Evolutionary conservation across 1,140 invertebrate genomes (phyloP), one percentile per base, ranked within the genome.

Genomic region (Babylonia areolata): DNA sequence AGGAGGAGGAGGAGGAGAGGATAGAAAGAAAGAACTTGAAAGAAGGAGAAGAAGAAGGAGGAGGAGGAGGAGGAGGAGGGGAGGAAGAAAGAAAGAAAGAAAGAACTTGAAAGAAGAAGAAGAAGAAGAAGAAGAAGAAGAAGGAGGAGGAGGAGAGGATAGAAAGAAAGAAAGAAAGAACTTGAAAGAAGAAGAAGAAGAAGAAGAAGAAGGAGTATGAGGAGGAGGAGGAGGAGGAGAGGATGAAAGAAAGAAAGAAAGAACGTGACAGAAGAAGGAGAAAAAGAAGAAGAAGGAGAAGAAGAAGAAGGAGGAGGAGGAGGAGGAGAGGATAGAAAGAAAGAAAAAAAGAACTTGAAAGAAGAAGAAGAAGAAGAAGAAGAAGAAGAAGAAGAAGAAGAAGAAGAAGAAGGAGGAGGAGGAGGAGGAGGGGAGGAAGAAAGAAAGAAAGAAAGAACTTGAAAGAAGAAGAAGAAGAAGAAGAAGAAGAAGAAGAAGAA

Each of bases 401-500:
- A 51, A 0, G 17, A 0, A 51, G 46, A 51, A 51, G 33, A 20
- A 31, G 0, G 46, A 17, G 28, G 9, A 17, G 0, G 80, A 28
- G 31, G 15, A 9, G 31, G 23, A 11, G 5, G 31, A 15, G n/a
- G 5, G 40, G 71, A 75, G 33, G 40, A n/a, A 75, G 35, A 71
- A 40, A 77, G 28, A 71, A 40, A 77, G 83, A 84, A n/a, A 84
- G 54, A 84, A 5, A 46, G 42, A 46, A 15, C 15, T 5, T 6
- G 42, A 46, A 5, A 46, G 42, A 46, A 15, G 15, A 46, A 46
- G 82, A 69, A n/a, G 71, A 1, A 71, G 82, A 71, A n/a, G 71
- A 3, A 35, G 37, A 69, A 40, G 31, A 40, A 46, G 80, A 51
- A 39, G 46, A 28, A 31, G 40, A 31, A 39, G 33, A 39, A 51